A percentile compares a stretch with the other conserved stretches of the same genome.
These are phyloP conservation scores for Ciconia maguari DNA, from an alignment of 2,113 vertebrate species.

Conservation along the genomic window DNA sequence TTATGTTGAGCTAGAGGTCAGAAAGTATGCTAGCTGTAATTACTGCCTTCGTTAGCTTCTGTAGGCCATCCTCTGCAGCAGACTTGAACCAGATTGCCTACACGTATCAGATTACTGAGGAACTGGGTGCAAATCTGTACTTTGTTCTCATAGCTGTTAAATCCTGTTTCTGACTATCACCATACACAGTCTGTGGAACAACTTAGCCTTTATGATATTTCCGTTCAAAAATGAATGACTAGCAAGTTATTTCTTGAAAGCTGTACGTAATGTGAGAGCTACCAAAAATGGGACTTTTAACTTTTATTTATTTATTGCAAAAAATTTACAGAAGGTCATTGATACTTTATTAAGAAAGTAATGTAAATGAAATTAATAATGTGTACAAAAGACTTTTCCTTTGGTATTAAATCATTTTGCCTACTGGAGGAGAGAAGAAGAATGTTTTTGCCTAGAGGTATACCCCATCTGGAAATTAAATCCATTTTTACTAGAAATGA, in stretches of 20 bases:
- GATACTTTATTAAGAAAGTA: background rate
- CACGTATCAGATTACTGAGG: background rate
- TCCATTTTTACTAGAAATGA: conserved; percentile 13
- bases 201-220: background rate
- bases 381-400: background rate
- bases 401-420: background rate
- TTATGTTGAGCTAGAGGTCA: background rate
- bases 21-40: background rate
- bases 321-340: background rate
- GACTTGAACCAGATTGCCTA: background rate
- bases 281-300: background rate
- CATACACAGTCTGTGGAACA: background rate
- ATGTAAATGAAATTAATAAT: background rate
- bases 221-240: background rate
- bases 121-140: background rate
- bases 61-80: background rate
- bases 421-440: background rate
- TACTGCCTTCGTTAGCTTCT: background rate
- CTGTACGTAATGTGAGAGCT: background rate
- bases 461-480: conserved; percentile 20
- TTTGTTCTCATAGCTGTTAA: background rate
- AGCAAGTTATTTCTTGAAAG: background rate
- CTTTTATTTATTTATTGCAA: background rate
- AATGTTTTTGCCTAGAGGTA: background rate
- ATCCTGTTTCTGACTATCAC: background rate